Base-by-base conservation (phyloP, 2,888 invertebrate species). In the Megamerina dolium region DNA sequence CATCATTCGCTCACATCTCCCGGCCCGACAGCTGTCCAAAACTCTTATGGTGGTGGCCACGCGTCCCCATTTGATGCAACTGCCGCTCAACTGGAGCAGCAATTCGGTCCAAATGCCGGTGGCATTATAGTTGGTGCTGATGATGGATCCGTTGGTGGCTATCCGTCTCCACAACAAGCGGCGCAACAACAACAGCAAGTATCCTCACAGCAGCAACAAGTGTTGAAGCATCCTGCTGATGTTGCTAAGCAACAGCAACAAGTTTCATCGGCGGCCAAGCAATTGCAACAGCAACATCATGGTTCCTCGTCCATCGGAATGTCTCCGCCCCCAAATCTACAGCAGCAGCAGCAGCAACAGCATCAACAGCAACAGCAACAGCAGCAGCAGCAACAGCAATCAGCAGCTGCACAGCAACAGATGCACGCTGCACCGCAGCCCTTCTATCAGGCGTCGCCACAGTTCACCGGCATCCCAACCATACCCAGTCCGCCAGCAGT, bases 401-500 rank as follows among this genome's bases (percentile, higher is more conserved):
- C 63, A 73, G 64, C 57, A 35, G 42, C 58, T 40, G 46, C 51
- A 14, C 63, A 77, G 56, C 76, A 72, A 63, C 77, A 76, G 57
- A 77, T 59, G 36, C 58, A 60, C 21, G 57, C 59, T 6, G 57
- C 57, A 3, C 77, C 74, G 53, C 77, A 70, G 65, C 77, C 65
- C 8, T 70, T 68, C 60, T 88, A 86, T 69, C 82, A 81, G 73
- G 83, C 85, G 59, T 66, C 72, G 45, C 66, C 67, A 12, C 86
- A 86, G 46, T 89, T 84, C 58, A 85, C 86, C 41, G 80, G 81
- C 37, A 82, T 90, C 64, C 83, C 89, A 16, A 86, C 89, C 20
- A 87, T 91, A 50, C 90, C 91, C 23, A 90, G 89, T 41, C 90
- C 91, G 14, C 85, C 85, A 17, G 85, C 86, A 12, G 67, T 69